Evolutionary conservation across 2,888 invertebrate genomes (phyloP), one percentile per base, ranked within the genome.

Genomic region (Belgica antarctica): DNA sequence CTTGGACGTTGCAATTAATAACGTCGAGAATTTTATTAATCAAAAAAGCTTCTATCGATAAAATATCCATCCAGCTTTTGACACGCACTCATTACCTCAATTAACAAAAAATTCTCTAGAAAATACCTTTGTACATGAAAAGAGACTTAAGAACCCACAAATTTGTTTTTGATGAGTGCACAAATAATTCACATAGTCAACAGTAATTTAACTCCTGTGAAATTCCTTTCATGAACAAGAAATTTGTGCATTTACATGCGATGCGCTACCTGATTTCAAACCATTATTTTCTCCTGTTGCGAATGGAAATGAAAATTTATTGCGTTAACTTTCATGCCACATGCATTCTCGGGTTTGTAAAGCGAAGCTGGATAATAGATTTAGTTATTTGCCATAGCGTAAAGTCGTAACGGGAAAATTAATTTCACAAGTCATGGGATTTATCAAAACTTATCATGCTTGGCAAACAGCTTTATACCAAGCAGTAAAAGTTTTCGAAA

Each of bases 261-360:
- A 41, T 12, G 34, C 5, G 41, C 41, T 2, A 41, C 41, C 41
- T 41, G 2, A 4, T 41, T n/a, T 31, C 31, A 31, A n/a, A 41
- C 10, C n/a, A n/a, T n/a, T n/a, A n/a, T n/a, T n/a, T n/a, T 10
- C 41, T 41, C 41, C 41, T 41, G 41, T 41, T 41, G 41, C 41
- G 41, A n/a, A 41, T 41, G 41, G 41, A 41, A 41, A 41, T 41
- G 41, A 41, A 41, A 41, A 41, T 2, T 41, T 41, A 41, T 41
- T 12, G 41, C 41, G 12, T 41, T n/a, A n/a, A n/a, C 41, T 41
- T 41, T 41, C 41, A 31, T 31, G n/a, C n/a, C n/a, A n/a, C n/a
- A n/a, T n/a, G 41, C 10, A 41, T n/a, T n/a, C n/a, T n/a, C n/a
- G n/a, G n/a, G n/a, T n/a, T n/a, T n/a, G n/a, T n/a, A n/a, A n/a